These are phyloP conservation scores for Leptinotarsa juncta DNA, from an alignment of 2,888 invertebrate genomes.

Conservation along the genomic window DNA sequence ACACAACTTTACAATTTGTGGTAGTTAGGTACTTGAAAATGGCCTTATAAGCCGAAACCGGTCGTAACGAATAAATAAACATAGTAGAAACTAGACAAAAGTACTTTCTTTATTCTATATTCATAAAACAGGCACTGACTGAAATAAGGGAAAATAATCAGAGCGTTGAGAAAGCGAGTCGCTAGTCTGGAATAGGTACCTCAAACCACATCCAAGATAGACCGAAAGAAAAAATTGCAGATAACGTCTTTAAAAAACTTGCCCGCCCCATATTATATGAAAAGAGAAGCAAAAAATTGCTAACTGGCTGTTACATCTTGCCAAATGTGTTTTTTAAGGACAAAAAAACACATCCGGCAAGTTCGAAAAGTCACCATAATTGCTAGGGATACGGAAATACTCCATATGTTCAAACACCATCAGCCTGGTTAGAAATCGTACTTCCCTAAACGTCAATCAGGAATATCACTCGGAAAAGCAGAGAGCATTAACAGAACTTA, in stretches of 20 bases:
- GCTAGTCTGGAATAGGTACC: not conserved
- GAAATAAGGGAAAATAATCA: not conserved
- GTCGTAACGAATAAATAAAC: no score
- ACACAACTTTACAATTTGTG: no score
- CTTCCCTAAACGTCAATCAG: not conserved
- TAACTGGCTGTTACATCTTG: not conserved
- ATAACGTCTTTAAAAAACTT: not conserved
- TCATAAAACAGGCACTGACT: not conserved
- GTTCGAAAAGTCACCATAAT: not conserved
- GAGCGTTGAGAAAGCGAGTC: not conserved
- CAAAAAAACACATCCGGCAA: no score
- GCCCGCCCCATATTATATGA: no score
- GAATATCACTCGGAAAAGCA: not conserved
- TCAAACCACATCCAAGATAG: not conserved
- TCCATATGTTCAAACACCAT: not conserved
- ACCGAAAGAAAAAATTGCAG: not conserved
- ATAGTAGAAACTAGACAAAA: no score
- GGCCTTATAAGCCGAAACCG: no score
- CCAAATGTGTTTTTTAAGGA: no score
- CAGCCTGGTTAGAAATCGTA: not conserved
- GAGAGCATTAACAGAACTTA: not conserved
- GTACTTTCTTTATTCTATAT: no score
- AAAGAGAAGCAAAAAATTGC: no score
- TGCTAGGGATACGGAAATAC: not conserved
- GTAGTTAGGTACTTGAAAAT: no score